A percentile compares a stretch with the other conserved stretches of the same genome.
Conservation (phyloP, 2,113 vertebrate genomes). For the Candoia aspera region DNA sequence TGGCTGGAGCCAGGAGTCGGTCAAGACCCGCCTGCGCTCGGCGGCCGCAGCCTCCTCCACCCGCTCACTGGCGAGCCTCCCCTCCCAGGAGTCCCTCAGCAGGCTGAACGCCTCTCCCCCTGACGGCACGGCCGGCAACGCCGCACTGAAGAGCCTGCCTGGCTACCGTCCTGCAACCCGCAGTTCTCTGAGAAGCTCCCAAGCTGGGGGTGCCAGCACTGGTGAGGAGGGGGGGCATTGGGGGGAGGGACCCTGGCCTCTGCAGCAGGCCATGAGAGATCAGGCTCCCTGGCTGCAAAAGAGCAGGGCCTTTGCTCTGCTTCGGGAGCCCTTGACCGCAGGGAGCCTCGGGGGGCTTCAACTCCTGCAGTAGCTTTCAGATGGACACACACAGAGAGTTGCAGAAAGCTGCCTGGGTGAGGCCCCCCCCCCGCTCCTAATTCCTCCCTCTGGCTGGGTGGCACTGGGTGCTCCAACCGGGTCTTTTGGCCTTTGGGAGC, state of each 20-base stretch:
- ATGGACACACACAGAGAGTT: background rate
- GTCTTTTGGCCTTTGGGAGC: fast-evolving
- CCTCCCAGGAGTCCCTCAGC: slow-evolving; percentile 66
- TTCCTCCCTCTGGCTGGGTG: background rate
- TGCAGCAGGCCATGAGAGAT: background rate
- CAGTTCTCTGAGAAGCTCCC: slow-evolving; percentile 66
- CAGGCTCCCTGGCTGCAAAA: too few relatives aligned
- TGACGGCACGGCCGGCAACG: slow-evolving; percentile 58
- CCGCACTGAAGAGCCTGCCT: slow-evolving; percentile 82
- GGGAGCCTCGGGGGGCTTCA: background rate
- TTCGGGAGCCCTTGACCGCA: too few relatives aligned
- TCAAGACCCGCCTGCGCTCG: slow-evolving; percentile 58
- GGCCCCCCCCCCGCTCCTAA: background rate
- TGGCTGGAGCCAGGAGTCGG: slow-evolving; percentile 40
- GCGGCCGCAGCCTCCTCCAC: slow-evolving; percentile 43
- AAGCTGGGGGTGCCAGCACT: slow-evolving; percentile 60
- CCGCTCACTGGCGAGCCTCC: slow-evolving; percentile 60
- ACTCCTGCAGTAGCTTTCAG: background rate
- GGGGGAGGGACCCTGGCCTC: background rate
- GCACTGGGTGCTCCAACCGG: background rate
- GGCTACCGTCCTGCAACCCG: slow-evolving; percentile 87
- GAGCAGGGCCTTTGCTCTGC: too few relatives aligned
- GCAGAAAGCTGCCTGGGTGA: background rate
- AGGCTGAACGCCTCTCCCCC: slow-evolving; percentile 61
- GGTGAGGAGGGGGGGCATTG: slow-evolving; percentile 46